A percentile compares a stretch with the other conserved stretches of the same genome.
These are phyloP conservation scores for Brachirus orientalis DNA, from an alignment of 2,113 vertebrate species.

Conservation along the genomic window DNA sequence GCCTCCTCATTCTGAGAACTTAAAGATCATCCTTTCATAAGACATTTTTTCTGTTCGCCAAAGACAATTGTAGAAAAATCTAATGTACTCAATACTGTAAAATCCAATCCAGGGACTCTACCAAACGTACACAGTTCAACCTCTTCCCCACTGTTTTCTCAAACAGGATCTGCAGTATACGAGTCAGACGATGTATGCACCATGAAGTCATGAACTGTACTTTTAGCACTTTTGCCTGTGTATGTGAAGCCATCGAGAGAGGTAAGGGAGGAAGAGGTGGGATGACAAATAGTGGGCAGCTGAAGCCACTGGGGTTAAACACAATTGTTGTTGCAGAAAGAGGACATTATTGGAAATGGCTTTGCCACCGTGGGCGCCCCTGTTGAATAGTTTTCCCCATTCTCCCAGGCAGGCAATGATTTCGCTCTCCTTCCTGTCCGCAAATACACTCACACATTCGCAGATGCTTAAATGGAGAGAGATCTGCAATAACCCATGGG, in stretches of 20 bases:
- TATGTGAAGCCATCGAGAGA: slow-evolving; percentile 51
- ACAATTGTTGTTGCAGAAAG: slow-evolving; percentile 82
- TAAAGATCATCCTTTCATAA: slow-evolving; percentile 18
- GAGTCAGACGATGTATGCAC: slow-evolving; percentile 43
- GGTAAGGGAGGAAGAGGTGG: slow-evolving; percentile 55
- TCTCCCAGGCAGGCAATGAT: slow-evolving; percentile 71
- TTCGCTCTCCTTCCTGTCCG: slow-evolving; percentile 51
- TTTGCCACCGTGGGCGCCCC: slow-evolving; percentile 75
- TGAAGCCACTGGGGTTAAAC: slow-evolving; percentile 82
- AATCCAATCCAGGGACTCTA: background rate
- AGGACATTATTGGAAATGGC: slow-evolving; percentile 84
- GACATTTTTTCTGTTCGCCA: background rate
- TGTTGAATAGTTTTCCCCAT: slow-evolving; percentile 74
- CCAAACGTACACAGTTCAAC: slow-evolving; percentile 12
- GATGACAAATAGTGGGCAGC: slow-evolving; percentile 80
- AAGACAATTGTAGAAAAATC: slow-evolving; percentile 1
- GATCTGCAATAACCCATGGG: slow-evolving; percentile 57
- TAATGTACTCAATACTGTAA: slow-evolving; percentile 15
- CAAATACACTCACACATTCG: slow-evolving; percentile 24
- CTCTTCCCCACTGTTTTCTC: slow-evolving; percentile 19
- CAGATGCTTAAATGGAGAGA: slow-evolving; percentile 37
- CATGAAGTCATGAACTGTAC: slow-evolving; percentile 44
- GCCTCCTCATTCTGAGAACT: background rate
- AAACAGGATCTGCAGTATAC: slow-evolving; percentile 20
- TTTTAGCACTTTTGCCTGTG: slow-evolving; percentile 42